Evolutionary conservation across 2,888 invertebrate species (phyloP), one percentile per base, ranked within the genome.

Genomic region (Lasioglossum marginatum): DNA sequence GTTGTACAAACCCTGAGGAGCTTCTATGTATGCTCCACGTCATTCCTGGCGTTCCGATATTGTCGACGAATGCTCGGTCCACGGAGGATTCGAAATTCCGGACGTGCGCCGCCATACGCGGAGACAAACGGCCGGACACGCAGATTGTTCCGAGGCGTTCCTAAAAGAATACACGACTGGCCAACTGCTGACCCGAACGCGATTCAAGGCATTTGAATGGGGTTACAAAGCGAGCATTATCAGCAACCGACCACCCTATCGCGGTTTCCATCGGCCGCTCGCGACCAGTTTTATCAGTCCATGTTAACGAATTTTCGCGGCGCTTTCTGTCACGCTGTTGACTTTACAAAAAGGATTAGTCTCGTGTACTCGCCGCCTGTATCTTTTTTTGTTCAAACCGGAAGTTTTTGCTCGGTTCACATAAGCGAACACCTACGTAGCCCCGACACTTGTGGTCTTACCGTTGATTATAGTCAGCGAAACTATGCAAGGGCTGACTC

Each of bases 11-110:
- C 71, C 66, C 43, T n/a, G 48, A 63, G 66, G 73, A 72, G 72
- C 70, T 73, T 23, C 43, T 27, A 74, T 48, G 82, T 34, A 71
- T 68, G 82, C 77, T 71, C 79, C 31, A 52, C 68, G 48, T 31
- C 91, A 89, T 90, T 87, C 83, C 68, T 57, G 37, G 63, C 81
- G 78, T 84, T 85, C 89, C 89, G 87, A 89, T 89, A 86, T 91
- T 87, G 60, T 83, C 70, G 77, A 57, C 81, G 81, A 79, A 43
- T 77, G 81, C 75, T 86, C 77, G 66, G 14, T n/a, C 74, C 48
- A 76, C 40, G 72, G 70, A 85, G 5, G 85, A 85, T 83, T 86
- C 77, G 88, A 88, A 84, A 91, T 90, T 89, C 91, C 91, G 68
- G 34, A 43, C 81, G 80, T 52, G 45, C 40, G 43, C 52, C 45